Evolutionary conservation across 2,888 invertebrate genomes (phyloP).

Genomic region (Drosophila mulleri): DNA sequence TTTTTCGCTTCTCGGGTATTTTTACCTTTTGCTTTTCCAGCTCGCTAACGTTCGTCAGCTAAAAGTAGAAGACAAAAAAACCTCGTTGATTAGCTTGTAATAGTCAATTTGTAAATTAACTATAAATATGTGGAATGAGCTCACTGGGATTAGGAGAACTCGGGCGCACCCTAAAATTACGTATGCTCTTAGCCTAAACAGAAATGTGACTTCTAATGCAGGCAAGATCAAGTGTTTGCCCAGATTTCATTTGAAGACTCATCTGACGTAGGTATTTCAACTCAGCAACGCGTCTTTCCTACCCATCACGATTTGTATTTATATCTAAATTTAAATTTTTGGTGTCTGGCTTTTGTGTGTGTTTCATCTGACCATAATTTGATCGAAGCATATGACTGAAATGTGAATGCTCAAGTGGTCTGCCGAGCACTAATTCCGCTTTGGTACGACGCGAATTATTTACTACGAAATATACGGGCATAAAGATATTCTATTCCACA

Average conservation of each 20-base stretch:
- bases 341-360: slow-evolving; percentile 46
- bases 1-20: slow-evolving; percentile 92
- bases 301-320: slow-evolving; percentile 39
- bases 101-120: not conserved
- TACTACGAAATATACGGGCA: slow-evolving; percentile 7
- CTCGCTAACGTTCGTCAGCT: slow-evolving; percentile 86
- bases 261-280: slow-evolving; percentile 33
- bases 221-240: slow-evolving; percentile 24
- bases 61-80: slow-evolving; percentile 53
- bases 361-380: slow-evolving; percentile 49
- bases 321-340: slow-evolving; percentile 16
- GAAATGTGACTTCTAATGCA: not conserved
- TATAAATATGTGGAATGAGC: not conserved
- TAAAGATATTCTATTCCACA: slow-evolving; percentile 2
- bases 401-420: slow-evolving; percentile 47
- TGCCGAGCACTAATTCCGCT: slow-evolving; percentile 22
- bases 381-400: slow-evolving; percentile 34
- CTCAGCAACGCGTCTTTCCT: slow-evolving; percentile 45
- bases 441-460: slow-evolving; percentile 21
- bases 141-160: too few relatives aligned
- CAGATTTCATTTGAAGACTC: slow-evolving; percentile 26
- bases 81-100: not conserved
- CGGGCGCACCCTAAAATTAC: not conserved
- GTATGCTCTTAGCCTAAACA: not conserved
- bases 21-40: slow-evolving; percentile 89